These are phyloP conservation scores for Erpornis zantholeuca DNA, from an alignment of 2,113 vertebrate genomes.

Conservation along the genomic window DNA sequence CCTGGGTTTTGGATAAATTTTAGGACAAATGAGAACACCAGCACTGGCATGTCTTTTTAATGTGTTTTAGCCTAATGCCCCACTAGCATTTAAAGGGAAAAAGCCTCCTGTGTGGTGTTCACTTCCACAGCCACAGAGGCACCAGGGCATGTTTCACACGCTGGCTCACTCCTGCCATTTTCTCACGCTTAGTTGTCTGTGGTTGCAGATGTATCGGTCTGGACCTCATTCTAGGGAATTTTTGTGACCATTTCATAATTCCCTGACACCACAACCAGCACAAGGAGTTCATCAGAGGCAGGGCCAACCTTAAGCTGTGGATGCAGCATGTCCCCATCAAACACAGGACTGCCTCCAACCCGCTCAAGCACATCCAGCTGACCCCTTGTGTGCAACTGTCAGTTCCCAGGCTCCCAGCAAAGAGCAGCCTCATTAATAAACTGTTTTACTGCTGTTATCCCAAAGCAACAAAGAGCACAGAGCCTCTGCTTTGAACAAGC, in stretches of 20 bases:
- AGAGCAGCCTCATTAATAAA: background rate
- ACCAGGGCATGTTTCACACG: background rate
- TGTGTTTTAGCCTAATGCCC: background rate
- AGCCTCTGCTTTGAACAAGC: background rate
- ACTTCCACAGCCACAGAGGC: background rate
- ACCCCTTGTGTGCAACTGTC: background rate
- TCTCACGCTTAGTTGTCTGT: background rate
- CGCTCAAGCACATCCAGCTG: rapidly evolving
- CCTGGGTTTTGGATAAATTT: background rate
- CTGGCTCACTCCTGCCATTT: background rate
- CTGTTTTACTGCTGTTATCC: background rate
- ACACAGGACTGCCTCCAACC: background rate
- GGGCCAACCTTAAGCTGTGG: background rate
- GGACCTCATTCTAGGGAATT: background rate
- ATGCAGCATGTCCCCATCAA: background rate
- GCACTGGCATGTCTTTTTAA: background rate
- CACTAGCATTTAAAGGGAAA: background rate
- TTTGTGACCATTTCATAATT: background rate
- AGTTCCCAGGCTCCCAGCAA: background rate
- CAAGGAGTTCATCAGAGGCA: background rate
- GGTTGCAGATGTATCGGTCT: rapidly evolving
- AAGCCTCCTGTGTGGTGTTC: rapidly evolving
- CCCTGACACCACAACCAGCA: background rate
- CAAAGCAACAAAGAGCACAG: background rate
- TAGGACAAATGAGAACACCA: background rate